These are phyloP conservation scores for Rhorus exstirpatorius DNA, from an alignment of 2,888 invertebrate species.

Conservation along the genomic window DNA sequence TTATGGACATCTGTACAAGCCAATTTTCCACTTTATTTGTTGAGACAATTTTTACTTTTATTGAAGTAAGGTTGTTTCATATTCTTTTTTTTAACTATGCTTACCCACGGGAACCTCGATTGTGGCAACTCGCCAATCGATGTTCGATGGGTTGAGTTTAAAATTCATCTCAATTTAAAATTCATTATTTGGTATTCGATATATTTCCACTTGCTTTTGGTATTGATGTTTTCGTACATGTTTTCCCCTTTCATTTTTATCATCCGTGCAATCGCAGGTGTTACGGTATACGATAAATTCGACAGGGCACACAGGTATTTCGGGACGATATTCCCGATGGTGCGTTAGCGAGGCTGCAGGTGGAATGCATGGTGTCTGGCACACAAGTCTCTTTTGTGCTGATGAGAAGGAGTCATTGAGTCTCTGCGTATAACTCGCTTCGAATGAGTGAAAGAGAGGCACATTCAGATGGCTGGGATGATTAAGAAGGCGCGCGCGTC, in stretches of 20 bases:
- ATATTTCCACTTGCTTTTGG: background rate
- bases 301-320: conserved; percentile 24
- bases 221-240: background rate
- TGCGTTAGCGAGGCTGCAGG: conserved; percentile 41
- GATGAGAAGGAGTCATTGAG: conserved; percentile 8
- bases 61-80: too few species aligned
- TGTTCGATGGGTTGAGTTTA: background rate
- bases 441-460: conserved; percentile 4
- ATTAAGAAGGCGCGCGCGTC: conserved; percentile 58
- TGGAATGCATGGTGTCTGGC: conserved; percentile 44
- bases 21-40: too few species aligned
- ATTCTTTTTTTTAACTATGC: too few species aligned
- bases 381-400: conserved; percentile 48
- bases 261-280: conserved; percentile 39
- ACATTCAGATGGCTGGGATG: conserved; percentile 19
- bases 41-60: too few species aligned
- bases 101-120: too few species aligned
- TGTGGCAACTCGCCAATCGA: too few species aligned
- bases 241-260: conserved; percentile 12
- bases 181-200: background rate
- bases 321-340: conserved; percentile 40
- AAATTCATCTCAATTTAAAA: background rate
- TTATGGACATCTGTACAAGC: too few species aligned
- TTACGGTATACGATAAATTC: conserved; percentile 17
- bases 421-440: conserved; percentile 2